Evolutionary conservation across 2,797 vertebrate species (phyloP).

Genomic region (Micropoecilia bifurca): DNA sequence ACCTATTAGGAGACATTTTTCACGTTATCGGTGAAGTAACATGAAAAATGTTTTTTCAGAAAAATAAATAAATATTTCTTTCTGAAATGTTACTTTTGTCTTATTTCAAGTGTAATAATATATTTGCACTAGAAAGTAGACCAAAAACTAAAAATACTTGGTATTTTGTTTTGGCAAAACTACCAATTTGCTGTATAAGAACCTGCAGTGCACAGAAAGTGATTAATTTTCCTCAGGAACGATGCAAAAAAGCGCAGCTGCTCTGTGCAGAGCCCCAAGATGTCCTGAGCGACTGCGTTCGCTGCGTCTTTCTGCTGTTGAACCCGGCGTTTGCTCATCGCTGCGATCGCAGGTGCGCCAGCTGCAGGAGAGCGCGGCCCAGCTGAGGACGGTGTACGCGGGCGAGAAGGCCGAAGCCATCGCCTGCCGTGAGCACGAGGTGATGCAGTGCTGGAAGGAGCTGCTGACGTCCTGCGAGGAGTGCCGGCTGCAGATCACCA

Average conservation of each 20-base stretch:
- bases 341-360: constrained; percentile 84
- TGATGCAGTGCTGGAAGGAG: constrained; percentile 92
- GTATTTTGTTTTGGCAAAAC: not conserved
- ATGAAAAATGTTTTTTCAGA: no score
- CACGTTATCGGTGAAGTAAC: no score
- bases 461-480: constrained; percentile 91
- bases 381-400: constrained; percentile 92
- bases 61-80: no score
- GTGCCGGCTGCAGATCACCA: constrained; percentile 91
- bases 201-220: constrained; percentile 28
- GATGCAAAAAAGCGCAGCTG: constrained; percentile 41
- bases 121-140: no score
- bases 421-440: constrained; percentile 89
- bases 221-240: not conserved
- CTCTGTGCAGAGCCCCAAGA: constrained; percentile 4
- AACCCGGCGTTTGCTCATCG: constrained; percentile 13
- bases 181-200: constrained; percentile 18
- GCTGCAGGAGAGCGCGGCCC: constrained; percentile 93
- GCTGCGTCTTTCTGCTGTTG: constrained; percentile 43
- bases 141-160: no score
- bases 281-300: constrained; percentile 45
- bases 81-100: no score
- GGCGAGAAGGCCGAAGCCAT: constrained; percentile 94
- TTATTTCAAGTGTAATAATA: not conserved
- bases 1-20: no score